Conservation (phyloP, 2,888 invertebrate species). For the Eudasyphora cyanicolor region DNA sequence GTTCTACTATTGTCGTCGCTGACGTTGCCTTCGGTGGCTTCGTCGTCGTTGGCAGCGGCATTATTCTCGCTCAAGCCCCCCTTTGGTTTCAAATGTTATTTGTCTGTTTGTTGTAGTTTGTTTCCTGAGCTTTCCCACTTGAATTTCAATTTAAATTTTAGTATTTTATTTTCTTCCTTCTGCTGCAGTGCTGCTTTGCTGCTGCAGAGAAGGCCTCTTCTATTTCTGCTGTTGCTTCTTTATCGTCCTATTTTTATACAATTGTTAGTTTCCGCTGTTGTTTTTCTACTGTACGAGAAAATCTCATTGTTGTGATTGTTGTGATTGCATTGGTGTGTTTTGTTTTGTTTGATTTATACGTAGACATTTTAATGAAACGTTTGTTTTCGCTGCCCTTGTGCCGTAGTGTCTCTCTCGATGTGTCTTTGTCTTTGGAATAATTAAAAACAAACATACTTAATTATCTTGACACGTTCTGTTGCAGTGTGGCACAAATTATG, state of each 20-base stretch:
- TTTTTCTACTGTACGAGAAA: background rate
- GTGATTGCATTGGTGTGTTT: background rate
- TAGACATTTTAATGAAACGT: constrained; percentile 16
- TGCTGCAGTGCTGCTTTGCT: too few relatives aligned
- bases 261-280: background rate
- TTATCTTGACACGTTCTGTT: constrained; percentile 30
- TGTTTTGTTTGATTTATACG: constrained; percentile 6
- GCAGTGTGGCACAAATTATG: background rate
- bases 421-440: background rate
- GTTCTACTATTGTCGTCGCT: background rate
- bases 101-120: background rate
- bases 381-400: background rate
- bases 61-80: background rate
- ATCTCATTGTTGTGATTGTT: background rate
- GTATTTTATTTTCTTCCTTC: background rate
- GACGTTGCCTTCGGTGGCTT: background rate
- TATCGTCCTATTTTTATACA: background rate
- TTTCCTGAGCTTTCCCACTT: background rate
- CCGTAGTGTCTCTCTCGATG: background rate
- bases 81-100: background rate
- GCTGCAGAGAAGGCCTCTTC: background rate
- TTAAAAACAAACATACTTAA: constrained; percentile 2
- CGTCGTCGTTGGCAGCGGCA: background rate
- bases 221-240: background rate
- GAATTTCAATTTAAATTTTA: constrained; percentile 24